Evolutionary conservation across 2,797 vertebrate genomes (phyloP).

Genomic region (Alectoris magna): DNA sequence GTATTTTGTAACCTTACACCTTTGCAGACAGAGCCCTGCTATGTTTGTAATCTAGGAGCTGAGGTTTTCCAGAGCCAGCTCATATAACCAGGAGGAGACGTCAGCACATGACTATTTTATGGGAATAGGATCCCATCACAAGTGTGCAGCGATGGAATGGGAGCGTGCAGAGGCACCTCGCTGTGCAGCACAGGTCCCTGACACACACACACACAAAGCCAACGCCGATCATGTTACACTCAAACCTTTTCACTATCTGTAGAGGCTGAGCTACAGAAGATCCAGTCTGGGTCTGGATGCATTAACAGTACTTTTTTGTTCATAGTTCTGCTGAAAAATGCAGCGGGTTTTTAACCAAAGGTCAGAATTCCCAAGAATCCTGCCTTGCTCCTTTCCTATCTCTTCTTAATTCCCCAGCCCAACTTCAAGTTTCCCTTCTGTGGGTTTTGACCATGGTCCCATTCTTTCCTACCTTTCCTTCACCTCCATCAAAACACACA

Average conservation of each 20-base stretch:
- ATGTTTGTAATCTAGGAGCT: conserved; percentile 51
- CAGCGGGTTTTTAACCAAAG: background rate
- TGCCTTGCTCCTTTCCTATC: background rate
- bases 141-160: background rate
- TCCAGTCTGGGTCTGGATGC: background rate
- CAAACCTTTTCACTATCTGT: background rate
- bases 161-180: fast-evolving
- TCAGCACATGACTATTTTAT: conserved; percentile 52
- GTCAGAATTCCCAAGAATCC: background rate
- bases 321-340: background rate
- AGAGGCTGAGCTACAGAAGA: background rate
- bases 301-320: background rate
- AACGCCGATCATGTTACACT: background rate
- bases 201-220: background rate
- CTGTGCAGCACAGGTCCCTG: background rate
- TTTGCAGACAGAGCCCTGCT: conserved; percentile 59
- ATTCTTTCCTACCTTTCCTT: background rate
- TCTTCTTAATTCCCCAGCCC: background rate
- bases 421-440: background rate
- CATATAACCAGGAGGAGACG: conserved; percentile 12
- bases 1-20: conserved; percentile 69
- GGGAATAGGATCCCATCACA: background rate
- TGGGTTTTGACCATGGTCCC: background rate
- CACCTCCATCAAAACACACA: background rate
- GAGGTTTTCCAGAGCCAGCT: conserved; percentile 56